Percentiles rank a stretch among this genome's conserved stretches.
These are phyloP conservation scores for Halichondria panicea DNA, from an alignment of 37 sponge, comb jelly and placozoan species.

Conservation along the genomic window DNA sequence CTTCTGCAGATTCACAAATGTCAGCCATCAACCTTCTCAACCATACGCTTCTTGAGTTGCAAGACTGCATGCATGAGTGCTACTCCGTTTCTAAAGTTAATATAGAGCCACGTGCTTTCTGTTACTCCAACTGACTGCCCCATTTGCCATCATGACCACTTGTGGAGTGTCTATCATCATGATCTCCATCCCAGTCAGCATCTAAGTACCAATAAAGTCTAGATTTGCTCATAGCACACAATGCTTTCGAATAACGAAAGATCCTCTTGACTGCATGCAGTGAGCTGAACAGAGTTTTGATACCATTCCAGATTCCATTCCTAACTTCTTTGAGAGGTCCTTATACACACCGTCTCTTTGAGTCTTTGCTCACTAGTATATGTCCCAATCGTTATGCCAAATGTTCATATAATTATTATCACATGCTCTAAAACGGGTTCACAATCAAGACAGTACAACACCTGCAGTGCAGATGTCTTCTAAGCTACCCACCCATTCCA, in stretches of 20 bases:
- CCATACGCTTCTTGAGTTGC: too few species aligned
- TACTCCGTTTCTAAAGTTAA: slow-evolving; percentile 26
- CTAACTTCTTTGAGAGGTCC: slow-evolving; percentile 7
- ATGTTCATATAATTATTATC: slow-evolving; percentile 9
- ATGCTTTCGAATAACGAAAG: slow-evolving; percentile 44
- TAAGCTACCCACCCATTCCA: slow-evolving; percentile 20
- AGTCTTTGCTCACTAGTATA: slow-evolving; percentile 21
- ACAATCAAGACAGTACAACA: slow-evolving; percentile 41
- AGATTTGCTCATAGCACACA: slow-evolving; percentile 22
- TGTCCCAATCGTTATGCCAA: slow-evolving; percentile 68
- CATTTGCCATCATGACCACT: slow-evolving; percentile 50
- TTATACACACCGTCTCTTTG: slow-evolving; percentile 23
- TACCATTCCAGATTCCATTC: slow-evolving; percentile 29
- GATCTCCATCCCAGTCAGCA: slow-evolving; percentile 57
- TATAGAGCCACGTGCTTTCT: slow-evolving; percentile 25
- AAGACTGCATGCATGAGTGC: too few species aligned
- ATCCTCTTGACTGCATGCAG: slow-evolving; percentile 60
- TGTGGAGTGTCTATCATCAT: slow-evolving; percentile 51
- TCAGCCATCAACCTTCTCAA: too few species aligned
- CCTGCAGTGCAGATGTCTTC: too few species aligned
- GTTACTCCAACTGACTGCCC: slow-evolving; percentile 57
- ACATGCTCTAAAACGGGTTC: slow-evolving; percentile 16
- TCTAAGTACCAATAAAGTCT: slow-evolving; percentile 48
- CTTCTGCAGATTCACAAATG: too few species aligned
- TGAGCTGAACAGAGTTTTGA: slow-evolving; percentile 41